A percentile compares a stretch with the other conserved stretches of the same genome.
These are phyloP conservation scores for Brenthis ino DNA, from an alignment of 2,888 invertebrate genomes.

Conservation along the genomic window DNA sequence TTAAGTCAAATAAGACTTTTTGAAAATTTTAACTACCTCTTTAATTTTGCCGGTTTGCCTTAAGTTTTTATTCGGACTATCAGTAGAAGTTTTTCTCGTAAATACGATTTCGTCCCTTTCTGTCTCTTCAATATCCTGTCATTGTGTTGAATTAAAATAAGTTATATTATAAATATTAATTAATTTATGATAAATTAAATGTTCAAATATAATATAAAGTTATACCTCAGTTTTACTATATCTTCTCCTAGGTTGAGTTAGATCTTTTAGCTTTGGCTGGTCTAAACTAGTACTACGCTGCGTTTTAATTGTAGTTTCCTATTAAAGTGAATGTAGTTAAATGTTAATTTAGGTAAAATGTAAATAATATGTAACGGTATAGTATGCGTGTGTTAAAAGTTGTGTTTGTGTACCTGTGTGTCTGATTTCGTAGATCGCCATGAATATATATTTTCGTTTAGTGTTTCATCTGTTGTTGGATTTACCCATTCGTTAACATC, in stretches of 20 bases:
- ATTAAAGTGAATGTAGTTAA: conserved; percentile 42
- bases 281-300: conserved; percentile 59
- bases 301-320: conserved; percentile 55
- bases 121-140: conserved; percentile 52
- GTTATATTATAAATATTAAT: neutral
- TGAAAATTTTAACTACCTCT: conserved; percentile 6
- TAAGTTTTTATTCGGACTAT: conserved; percentile 47
- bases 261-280: conserved; percentile 43
- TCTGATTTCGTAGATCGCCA: conserved; percentile 74
- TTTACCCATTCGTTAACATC: conserved; percentile 60
- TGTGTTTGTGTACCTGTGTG: conserved; percentile 57
- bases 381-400: conserved; percentile 46
- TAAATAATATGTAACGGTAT: conserved; percentile 21
- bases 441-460: conserved; percentile 66
- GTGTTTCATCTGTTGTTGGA: conserved; percentile 62
- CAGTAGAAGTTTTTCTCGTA: conserved; percentile 48
- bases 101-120: conserved; percentile 47
- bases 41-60: conserved; percentile 45
- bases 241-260: conserved; percentile 47
- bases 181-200: conserved; percentile 2
- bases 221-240: conserved; percentile 60
- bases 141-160: conserved; percentile 7
- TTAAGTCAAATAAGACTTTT: neutral
- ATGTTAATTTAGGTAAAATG: conserved; percentile 27
- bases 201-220: conserved; percentile 13